A percentile compares a stretch with the other conserved stretches of the same genome.
phyloP scores from a whole-genome alignment of 1,140 invertebrate species.

The Onthophagus taurus region DNA sequence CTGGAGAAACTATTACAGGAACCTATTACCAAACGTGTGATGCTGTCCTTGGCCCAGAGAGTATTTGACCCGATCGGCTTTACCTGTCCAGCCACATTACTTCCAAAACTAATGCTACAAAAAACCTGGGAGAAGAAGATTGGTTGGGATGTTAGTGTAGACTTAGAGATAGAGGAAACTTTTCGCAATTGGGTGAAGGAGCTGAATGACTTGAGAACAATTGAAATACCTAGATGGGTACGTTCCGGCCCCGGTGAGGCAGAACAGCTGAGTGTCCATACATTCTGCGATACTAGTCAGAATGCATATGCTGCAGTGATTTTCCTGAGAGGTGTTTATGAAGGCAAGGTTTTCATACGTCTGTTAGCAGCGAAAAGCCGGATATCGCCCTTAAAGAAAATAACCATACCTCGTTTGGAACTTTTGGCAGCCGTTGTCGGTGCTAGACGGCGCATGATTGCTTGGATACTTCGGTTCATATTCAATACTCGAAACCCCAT shows the following conservation, averaged over 20 bases:
- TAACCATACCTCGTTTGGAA: conserved; percentile 22
- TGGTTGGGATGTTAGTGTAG: not conserved
- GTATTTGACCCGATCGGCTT: conserved; percentile 13
- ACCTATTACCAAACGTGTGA: conserved; percentile 4
- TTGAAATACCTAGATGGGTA: conserved; percentile 6
- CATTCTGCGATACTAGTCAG: conserved; percentile 2
- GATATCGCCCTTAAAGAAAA: conserved; percentile 18
- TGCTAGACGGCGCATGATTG: not conserved
- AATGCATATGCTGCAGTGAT: conserved; percentile 5
- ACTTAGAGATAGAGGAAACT: not conserved
- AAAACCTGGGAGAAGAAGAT: conserved; percentile 4
- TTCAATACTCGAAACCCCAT: conserved; percentile 22
- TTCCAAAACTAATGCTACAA: conserved; percentile 9
- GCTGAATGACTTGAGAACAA: not conserved
- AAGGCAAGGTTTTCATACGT: not conserved
- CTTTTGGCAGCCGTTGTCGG: conserved; percentile 10
- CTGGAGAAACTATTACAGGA: not conserved
- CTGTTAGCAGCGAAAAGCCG: conserved; percentile 19
- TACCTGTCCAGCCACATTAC: conserved; percentile 1
- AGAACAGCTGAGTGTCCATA: conserved; percentile 6
- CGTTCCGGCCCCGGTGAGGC: not conserved
- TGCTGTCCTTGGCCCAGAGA: conserved; percentile 7
- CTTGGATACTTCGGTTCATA: too few relatives aligned
- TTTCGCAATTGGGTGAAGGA: not conserved
- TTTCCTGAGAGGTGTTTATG: not conserved